Percentiles rank a stretch among this genome's conserved stretches.
Evolutionary conservation across 2,888 invertebrate species (phyloP).

Genomic region (Yponomeuta plumbellus): DNA sequence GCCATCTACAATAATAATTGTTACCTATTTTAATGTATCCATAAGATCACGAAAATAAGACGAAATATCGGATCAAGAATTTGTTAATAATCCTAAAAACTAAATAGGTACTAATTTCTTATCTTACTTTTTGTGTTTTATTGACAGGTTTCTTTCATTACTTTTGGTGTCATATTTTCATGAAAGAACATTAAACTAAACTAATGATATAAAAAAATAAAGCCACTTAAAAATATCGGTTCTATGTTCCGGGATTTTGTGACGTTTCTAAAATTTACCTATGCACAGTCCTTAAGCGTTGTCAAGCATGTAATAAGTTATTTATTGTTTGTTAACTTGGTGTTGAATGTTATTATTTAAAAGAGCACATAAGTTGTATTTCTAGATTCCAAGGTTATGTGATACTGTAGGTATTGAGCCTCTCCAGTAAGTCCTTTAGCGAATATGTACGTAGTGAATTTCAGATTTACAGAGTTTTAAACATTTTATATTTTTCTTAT

Average conservation of each 20-base stretch:
- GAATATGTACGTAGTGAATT: background rate
- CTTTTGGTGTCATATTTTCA: too few relatives aligned
- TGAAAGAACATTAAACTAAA: background rate
- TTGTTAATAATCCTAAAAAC: too few relatives aligned
- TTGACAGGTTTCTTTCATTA: too few relatives aligned
- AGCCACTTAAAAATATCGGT: background rate
- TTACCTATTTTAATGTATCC: too few relatives aligned
- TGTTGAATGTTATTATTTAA: constrained; percentile 44
- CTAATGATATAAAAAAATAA: background rate
- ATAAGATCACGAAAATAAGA: too few relatives aligned
- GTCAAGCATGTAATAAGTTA: constrained; percentile 36
- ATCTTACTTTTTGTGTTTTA: too few relatives aligned
- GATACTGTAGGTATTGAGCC: background rate
- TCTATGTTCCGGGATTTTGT: background rate
- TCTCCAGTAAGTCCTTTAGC: constrained; percentile 18
- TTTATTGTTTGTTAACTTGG: constrained; percentile 27
- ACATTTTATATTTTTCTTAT: constrained; percentile 22
- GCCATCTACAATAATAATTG: too few relatives aligned
- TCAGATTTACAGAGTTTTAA: background rate
- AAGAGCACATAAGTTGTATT: constrained; percentile 32
- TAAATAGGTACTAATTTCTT: too few relatives aligned
- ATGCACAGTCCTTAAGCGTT: constrained; percentile 30
- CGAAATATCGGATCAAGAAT: too few relatives aligned
- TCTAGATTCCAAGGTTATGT: constrained; percentile 20
- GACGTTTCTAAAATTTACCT: constrained; percentile 14